Base-by-base conservation (phyloP, 2,113 vertebrate genomes). In the Chaetops frenatus region DNA sequence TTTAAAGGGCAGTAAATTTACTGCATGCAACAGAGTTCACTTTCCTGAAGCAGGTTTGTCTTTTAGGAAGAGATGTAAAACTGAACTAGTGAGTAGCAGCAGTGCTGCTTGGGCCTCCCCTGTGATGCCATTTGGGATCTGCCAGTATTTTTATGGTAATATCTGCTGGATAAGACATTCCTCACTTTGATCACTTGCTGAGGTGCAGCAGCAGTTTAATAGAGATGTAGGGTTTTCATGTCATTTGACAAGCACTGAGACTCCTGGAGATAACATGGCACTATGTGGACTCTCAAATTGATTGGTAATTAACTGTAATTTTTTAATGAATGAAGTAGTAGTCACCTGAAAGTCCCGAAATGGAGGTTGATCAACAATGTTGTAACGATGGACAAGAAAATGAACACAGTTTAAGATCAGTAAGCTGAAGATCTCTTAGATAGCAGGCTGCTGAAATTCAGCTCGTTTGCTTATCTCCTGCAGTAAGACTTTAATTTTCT, bases 1-100 rank as follows among this genome's bases (percentile, higher is more conserved):
- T 81, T 91, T 92, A 90, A 93, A 87, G 44, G 62, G 74, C 53
- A 79, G 38, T 86, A 88, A 80, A 86, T 61, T 33, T 79, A 40
- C 45, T 53, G 15, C 0, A 0, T 74, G 54, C 25, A 78, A 67
- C 24, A 19, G 6, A 29, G n/a, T 64, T 83, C 16, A 18, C 58
- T 95, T 80, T 88, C 36, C 44, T 87, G 67, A 51, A 88, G 61
- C 36, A 61, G 35, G 35, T 40, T 88, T 56, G 12, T 76, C 45
- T 91, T 33, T 85, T 40, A 42, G 24, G 44, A 92, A 38, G 27
- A 57, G 54, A 47, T 36, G 35, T 36, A 94, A 84, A 90, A 57
- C 15, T 67, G 54, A 86, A 88, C 33, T 14, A 3, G 5, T 20
- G 66, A 65, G 54, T 10, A 40, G 56, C 4, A 62, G 27, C 27